Evolutionary conservation across 2,113 vertebrate species (phyloP).

Genomic region (human (Homo sapiens)): DNA sequence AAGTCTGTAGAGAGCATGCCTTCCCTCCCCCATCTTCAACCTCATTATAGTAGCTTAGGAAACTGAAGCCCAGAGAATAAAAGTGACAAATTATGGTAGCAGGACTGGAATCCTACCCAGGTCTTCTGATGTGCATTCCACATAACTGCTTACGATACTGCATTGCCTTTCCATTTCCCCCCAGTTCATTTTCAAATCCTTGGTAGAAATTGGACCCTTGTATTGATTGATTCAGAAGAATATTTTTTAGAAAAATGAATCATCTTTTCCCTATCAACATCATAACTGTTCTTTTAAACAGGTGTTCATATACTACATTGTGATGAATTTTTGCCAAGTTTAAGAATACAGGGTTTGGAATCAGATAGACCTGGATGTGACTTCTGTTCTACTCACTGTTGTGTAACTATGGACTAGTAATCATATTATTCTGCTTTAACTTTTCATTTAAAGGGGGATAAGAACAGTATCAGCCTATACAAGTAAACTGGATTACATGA

Average conservation of each 20-base stretch:
- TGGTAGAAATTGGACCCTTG: neutral
- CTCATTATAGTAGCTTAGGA: conserved; percentile 25
- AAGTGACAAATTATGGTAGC: neutral
- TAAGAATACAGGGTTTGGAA: neutral
- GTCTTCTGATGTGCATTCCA: neutral
- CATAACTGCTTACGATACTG: neutral
- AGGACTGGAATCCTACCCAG: neutral
- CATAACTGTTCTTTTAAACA: conserved; percentile 5
- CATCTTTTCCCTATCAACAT: neutral
- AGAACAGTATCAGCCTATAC: neutral
- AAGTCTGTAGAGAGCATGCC: neutral
- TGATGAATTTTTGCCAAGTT: neutral
- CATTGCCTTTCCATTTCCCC: neutral
- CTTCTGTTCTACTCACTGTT: neutral
- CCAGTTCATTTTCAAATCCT: neutral
- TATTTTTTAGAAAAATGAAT: conserved; percentile 7
- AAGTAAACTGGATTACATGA: neutral
- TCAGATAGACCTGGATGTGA: neutral
- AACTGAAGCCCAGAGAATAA: neutral
- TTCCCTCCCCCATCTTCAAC: neutral
- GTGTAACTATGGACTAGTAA: neutral
- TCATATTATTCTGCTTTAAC: conserved; percentile 4
- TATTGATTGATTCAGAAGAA: neutral
- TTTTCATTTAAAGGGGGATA: neutral
- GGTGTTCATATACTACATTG: neutral